A percentile compares a stretch with the other conserved stretches of the same genome.
phyloP scores from a whole-genome alignment of 1,140 invertebrate genomes.

The Eupeodes corollae region DNA sequence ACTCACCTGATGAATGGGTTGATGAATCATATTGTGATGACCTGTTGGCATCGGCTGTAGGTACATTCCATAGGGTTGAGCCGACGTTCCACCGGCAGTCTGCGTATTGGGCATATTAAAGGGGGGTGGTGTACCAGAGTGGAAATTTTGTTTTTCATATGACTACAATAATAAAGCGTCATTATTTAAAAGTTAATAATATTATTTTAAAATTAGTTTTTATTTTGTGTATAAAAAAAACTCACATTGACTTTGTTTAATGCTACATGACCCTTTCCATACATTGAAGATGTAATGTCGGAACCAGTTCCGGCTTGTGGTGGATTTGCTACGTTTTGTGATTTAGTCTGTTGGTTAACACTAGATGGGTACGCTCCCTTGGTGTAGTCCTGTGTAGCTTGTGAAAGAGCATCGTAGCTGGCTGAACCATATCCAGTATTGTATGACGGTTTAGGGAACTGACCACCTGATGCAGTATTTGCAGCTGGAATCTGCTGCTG shows the following conservation, averaged over 20 bases:
- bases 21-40: slow-evolving; percentile 57
- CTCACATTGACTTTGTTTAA: slow-evolving; percentile 62
- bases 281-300: slow-evolving; percentile 55
- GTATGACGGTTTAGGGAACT: slow-evolving; percentile 56
- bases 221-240: slow-evolving; percentile 6
- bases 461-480: slow-evolving; percentile 50
- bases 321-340: slow-evolving; percentile 42
- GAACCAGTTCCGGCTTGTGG: slow-evolving; percentile 47
- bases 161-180: slow-evolving; percentile 43
- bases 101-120: slow-evolving; percentile 63
- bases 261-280: slow-evolving; percentile 60
- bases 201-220: neutral
- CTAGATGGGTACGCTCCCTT: slow-evolving; percentile 45
- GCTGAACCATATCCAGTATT: slow-evolving; percentile 50
- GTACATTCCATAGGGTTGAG: slow-evolving; percentile 55
- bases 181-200: neutral
- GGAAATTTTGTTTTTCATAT: slow-evolving; percentile 75
- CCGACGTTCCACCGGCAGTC: slow-evolving; percentile 56
- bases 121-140: slow-evolving; percentile 70
- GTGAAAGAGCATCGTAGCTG: slow-evolving; percentile 53
- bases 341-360: slow-evolving; percentile 42
- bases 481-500: slow-evolving; percentile 51
- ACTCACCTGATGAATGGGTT: slow-evolving; percentile 58
- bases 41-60: slow-evolving; percentile 59
- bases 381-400: slow-evolving; percentile 45